Base-by-base conservation (phyloP, 1,140 invertebrate genomes). In the Cydia fagiglandana region DNA sequence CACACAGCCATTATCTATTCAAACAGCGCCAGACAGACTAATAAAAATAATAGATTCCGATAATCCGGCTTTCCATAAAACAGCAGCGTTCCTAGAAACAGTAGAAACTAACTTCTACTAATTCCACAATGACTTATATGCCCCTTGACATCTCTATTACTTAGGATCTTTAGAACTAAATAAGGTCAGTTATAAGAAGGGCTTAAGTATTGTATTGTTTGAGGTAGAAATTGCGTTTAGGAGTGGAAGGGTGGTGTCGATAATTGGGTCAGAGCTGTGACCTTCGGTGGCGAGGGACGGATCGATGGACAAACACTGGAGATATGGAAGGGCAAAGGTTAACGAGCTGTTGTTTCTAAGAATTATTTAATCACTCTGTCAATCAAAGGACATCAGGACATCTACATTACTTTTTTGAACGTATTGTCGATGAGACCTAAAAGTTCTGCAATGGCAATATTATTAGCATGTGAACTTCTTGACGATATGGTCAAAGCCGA, bases 211-310 rank as follows among this genome's bases (percentile, higher is more conserved):
- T n/a, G n/a, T 53, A 53, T 1, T 53, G 5, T 53, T 53, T 7
- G n/a, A 53, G 12, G 47, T 4, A 17, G n/a, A 53, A 6, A 53
- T 53, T n/a, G n/a, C 50, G 1, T 53, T 53, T n/a, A 7, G 3
- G 4, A 53, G 17, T 53, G 13, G 50, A 53, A n/a, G 6, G 4
- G n/a, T 41, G 38, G 7, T 41, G 38, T 53, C 0, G 13, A 34
- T 68, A 34, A 68, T 68, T 68, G 30, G 64, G 64, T 68, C 64
- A 68, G 30, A 68, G 64, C 15, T 15, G 64, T 64, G 24, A 64
- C 61, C 61, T 64, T 64, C 61, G 64, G 64, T 30, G 30, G 64
- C 64, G 64, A 66, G 28, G 5, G 6, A n/a, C 64, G 24, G 64
- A 68, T 68, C 64, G 64, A 68, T 68, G 64, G 50, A 34, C 64